Base-by-base conservation (phyloP, 2,888 invertebrate species). In the Melipona bicolor region DNA sequence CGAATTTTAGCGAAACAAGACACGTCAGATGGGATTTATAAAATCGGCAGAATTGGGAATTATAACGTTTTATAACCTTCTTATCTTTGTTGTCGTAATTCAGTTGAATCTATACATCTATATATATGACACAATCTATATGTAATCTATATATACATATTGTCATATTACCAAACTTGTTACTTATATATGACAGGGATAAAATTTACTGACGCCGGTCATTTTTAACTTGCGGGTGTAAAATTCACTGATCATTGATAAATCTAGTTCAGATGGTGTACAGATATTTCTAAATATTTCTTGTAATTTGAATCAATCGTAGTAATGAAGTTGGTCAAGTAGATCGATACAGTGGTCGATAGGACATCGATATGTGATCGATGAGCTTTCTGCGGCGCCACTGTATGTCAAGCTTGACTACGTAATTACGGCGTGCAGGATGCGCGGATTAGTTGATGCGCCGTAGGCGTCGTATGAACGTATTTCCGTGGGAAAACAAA, bases 391-490 rank as follows among this genome's bases (percentile, higher is more conserved):
- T 2, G 15, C 43, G 32, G 21, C 24, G 50, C 19, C 32, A 64
- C 52, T 3, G n/a, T 6, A 11, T 69, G 65, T 49, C 72, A 67
- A 17, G 3, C 24, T 4, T 5, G 54, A 32, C 11, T 79, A 5
- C 5, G 24, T 59, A 59, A 73, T 79, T 79, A 21, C 56, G 70
- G 62, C 54, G 59, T 50, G 52, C 56, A 74, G 49, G 32, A 68
- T 32, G 27, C n/a, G 36, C 50, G 50, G 52, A 52, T 73, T 62
- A 61, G 24, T 49, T 62, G 52, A 32, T 19, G 70, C 24, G 9
- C 5, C 4, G 24, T 17, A 9, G 49, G 15, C 21, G 13, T 15
- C 5, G 15, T 36, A 50, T n/a, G 36, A 50, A 49, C n/a, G 9
- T n/a, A 17, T 50, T 64, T 64, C 62, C 73, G n/a, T 73, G 32